Evolutionary conservation across 2,113 vertebrate species (phyloP).

Genomic region (Mesocricetus auratus): DNA sequence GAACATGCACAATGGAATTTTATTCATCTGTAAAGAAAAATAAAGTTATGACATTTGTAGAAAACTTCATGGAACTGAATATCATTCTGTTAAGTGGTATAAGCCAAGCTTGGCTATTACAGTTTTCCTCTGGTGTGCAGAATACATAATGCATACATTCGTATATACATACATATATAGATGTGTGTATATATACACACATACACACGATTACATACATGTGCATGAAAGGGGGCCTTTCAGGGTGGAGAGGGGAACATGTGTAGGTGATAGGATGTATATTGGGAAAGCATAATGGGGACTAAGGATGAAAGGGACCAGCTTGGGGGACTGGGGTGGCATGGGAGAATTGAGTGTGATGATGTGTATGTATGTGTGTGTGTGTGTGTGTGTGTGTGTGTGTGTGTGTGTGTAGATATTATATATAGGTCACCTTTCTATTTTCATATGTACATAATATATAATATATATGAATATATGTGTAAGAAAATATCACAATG

Average conservation of each 20-base stretch:
- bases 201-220: neutral
- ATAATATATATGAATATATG: neutral
- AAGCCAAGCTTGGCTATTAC: neutral
- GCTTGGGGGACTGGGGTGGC: fast-evolving
- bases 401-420: neutral
- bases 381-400: neutral
- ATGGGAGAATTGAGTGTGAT: neutral
- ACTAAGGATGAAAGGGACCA: neutral
- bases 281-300: neutral
- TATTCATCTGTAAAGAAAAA: neutral
- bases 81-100: neutral
- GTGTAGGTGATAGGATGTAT: neutral
- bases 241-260: neutral
- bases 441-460: neutral
- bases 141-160: neutral
- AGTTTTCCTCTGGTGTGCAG: neutral
- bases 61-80: neutral
- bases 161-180: no score
- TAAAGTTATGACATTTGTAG: neutral
- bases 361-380: neutral
- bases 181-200: no score
- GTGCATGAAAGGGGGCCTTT: neutral
- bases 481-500: neutral
- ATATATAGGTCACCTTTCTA: neutral
- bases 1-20: neutral